A percentile compares a stretch with the other conserved stretches of the same genome.
These are phyloP conservation scores for Lepidochitona cinerea DNA, from an alignment of 2,888 invertebrate genomes.

Conservation along the genomic window DNA sequence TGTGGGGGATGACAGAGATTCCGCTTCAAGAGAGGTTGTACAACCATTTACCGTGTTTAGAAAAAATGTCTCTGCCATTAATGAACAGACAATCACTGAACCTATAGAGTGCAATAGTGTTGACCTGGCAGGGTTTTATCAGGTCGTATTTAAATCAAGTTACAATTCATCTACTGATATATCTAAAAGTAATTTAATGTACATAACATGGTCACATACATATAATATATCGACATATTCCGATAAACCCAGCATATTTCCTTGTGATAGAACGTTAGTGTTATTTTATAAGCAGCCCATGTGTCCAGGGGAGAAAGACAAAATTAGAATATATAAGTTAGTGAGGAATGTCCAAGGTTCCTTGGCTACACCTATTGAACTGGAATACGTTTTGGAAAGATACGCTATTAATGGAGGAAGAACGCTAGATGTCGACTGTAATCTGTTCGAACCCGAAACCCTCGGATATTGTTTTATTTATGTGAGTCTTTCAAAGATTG, in stretches of 20 bases:
- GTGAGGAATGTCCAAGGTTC: conserved; percentile 44
- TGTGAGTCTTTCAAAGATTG: conserved; percentile 49
- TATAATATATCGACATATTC: conserved; percentile 45
- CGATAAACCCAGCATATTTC: conserved; percentile 45
- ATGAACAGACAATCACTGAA: background rate
- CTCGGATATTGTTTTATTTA: conserved; percentile 64
- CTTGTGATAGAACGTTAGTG: conserved; percentile 43
- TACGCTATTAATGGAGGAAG: conserved; percentile 40
- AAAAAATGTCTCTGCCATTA: background rate
- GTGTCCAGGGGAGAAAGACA: conserved; percentile 46
- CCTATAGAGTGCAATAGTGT: conserved; percentile 49
- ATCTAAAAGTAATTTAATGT: conserved; percentile 49
- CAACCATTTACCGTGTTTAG: background rate
- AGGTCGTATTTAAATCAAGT: conserved; percentile 49
- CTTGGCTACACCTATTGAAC: conserved; percentile 49
- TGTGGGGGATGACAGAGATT: conserved; percentile 16
- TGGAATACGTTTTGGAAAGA: conserved; percentile 46
- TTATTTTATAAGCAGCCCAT: conserved; percentile 50
- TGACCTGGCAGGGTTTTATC: conserved; percentile 57
- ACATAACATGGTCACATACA: conserved; percentile 46
- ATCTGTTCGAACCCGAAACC: conserved; percentile 45
- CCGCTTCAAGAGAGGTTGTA: background rate
- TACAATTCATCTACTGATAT: conserved; percentile 37
- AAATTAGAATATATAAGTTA: conserved; percentile 53
- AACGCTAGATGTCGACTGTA: conserved; percentile 44